Evolutionary conservation across 2,113 vertebrate species (phyloP).

Genomic region (Labeo rohita): DNA sequence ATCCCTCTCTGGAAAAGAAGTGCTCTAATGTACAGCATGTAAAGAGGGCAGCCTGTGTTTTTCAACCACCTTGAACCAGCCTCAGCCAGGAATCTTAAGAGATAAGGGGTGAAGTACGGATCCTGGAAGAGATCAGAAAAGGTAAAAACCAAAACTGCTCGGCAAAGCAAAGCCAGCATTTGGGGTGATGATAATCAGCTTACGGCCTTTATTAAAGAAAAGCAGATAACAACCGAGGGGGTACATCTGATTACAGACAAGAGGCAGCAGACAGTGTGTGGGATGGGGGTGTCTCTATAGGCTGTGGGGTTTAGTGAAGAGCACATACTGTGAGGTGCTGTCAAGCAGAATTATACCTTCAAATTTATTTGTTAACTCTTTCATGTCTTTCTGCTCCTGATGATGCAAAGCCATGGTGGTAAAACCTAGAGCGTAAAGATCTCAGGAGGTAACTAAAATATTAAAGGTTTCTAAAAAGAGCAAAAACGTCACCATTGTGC

Average conservation of each 20-base stretch:
- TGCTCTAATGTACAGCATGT: constrained; percentile 31
- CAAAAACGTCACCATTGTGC: not conserved
- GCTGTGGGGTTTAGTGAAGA: constrained; percentile 24
- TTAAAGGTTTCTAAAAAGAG: not conserved
- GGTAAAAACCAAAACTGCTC: constrained; percentile 22
- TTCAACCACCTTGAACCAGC: not conserved
- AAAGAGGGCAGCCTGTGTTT: not conserved
- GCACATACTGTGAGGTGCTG: constrained; percentile 27
- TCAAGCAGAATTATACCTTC: not conserved
- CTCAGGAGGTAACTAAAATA: not conserved
- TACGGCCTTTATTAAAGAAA: constrained; percentile 63
- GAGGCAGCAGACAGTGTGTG: not conserved
- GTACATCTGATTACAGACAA: constrained; percentile 53
- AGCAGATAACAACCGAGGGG: constrained; percentile 61
- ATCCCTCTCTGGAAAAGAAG: constrained; percentile 6
- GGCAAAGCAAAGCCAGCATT: constrained; percentile 3
- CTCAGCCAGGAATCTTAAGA: not conserved
- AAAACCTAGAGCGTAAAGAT: not conserved
- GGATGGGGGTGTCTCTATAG: not conserved
- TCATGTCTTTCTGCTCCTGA: not conserved
- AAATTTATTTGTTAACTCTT: not conserved
- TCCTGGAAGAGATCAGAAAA: not conserved
- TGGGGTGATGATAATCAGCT: constrained; percentile 60
- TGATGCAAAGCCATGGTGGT: not conserved
- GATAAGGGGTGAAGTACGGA: not conserved